Conservation (phyloP, 1,140 invertebrate species). For the Drosophila watanabei region DNA sequence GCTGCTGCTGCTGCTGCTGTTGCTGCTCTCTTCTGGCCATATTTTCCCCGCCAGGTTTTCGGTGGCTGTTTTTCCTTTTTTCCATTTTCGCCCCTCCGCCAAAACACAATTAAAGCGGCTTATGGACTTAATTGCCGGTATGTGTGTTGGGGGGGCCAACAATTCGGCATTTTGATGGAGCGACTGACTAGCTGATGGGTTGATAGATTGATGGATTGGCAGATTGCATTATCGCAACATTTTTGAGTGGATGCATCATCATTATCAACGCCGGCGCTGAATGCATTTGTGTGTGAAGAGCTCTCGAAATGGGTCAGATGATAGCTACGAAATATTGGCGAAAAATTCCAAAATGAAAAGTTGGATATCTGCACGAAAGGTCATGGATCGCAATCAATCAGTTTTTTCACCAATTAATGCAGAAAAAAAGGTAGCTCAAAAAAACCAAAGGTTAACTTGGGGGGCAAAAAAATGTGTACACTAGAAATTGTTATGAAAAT, state of each 20-base stretch:
- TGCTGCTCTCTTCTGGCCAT: slow-evolving; percentile 21
- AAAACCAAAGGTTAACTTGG: not conserved
- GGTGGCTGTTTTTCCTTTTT: not conserved
- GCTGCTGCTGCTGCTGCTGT: not conserved
- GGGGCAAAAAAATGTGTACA: not conserved
- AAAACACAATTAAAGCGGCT: slow-evolving; percentile 57
- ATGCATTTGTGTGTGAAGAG: slow-evolving; percentile 16
- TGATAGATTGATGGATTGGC: slow-evolving; percentile 30
- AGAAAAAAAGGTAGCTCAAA: not conserved
- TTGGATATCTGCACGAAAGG: not conserved
- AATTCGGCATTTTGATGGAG: slow-evolving; percentile 14
- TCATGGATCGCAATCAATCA: slow-evolving; percentile 2
- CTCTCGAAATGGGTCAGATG: not conserved
- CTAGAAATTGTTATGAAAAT: not conserved
- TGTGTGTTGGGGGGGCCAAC: not conserved
- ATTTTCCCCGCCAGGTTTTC: slow-evolving; percentile 19
- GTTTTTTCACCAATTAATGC: not conserved
- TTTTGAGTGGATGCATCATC: slow-evolving; percentile 20
- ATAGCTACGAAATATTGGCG: not conserved
- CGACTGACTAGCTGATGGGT: slow-evolving; percentile 19
- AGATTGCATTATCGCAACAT: slow-evolving; percentile 3
- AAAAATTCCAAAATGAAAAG: not conserved
- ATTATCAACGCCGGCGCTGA: not conserved
- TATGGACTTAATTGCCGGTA: slow-evolving; percentile 50
- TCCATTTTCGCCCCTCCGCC: too few species aligned